Base-by-base conservation (phyloP, 2,797 vertebrate genomes). In the Potorous gilbertii region DNA sequence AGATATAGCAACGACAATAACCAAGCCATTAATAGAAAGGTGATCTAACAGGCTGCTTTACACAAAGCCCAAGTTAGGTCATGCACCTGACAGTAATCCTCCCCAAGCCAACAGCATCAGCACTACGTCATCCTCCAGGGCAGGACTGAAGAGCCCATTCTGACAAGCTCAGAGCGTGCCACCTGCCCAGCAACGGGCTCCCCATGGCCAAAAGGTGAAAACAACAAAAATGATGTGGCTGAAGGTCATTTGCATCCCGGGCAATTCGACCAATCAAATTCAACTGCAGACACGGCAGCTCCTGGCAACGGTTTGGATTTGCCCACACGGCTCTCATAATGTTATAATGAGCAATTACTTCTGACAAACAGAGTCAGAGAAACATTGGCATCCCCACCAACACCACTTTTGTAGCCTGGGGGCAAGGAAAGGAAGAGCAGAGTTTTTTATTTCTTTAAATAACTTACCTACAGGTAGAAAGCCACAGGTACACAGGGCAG, bases 351-450 rank as follows among this genome's bases (percentile, higher is more conserved):
- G 74, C 89, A 95, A 92, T 90, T 94, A 93, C 92, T 96, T 95
- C 91, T 90, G 95, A 96, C 56, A 97, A 97, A 95, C 93, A 16
- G 14, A 95, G 56, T 16, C 54, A 94, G 94, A 96, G 74, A 50
- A 50, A 54, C 5, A 91, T 0, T 87, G 21, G 93, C 56, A 94
- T 92, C 57, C 92, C 2, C 40, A 95, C 29, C 59, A 91, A 62
- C 92, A 90, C 59, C 34, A 54, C 90, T 54, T 90, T 90, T 5
- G 0, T n/a, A 31, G 54, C 54, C 90, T 52, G 50, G 55, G 12
- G 50, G 56, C 29, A 18, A 94, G 56, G 0, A 52, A 24, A n/a
- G 18, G 56, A n/a, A 27, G 94, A 94, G 31, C 34, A 91, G 13
- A 66, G 4, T 55, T 91, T 90, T 92, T 94, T 59, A 90, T 24